Percentiles rank a stretch among this genome's conserved stretches.
Evolutionary conservation across 2,797 vertebrate species (phyloP).

Genomic region (Dicrostonyx torquatus): DNA sequence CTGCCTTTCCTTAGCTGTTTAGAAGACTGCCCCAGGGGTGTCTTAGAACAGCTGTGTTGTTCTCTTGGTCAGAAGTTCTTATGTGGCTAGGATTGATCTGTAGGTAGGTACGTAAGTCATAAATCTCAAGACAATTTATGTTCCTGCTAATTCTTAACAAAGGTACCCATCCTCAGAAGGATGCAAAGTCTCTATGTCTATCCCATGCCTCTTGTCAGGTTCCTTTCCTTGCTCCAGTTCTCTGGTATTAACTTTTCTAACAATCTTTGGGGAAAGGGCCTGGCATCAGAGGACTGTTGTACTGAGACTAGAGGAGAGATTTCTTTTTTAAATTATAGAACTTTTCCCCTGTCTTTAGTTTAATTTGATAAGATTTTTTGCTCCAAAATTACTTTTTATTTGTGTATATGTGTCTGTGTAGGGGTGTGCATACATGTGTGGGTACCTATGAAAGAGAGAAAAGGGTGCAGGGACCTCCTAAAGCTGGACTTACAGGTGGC

Average conservation of each 20-base stretch:
- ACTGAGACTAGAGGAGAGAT: neutral
- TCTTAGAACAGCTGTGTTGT: neutral
- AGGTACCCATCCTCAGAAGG: neutral
- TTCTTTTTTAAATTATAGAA: neutral
- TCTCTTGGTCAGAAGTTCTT: slow-evolving; percentile 18
- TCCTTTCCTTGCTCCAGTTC: neutral
- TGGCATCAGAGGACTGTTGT: slow-evolving; percentile 29
- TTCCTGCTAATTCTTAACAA: neutral
- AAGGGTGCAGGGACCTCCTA: neutral
- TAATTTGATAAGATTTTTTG: neutral
- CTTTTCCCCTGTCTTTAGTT: neutral
- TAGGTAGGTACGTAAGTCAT: neutral
- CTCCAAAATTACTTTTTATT: neutral
- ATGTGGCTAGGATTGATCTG: neutral
- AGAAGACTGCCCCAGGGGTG: neutral
- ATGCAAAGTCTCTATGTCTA: neutral
- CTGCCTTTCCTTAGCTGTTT: neutral
- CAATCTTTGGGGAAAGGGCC: slow-evolving; percentile 12
- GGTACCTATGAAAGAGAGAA: neutral
- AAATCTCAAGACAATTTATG: neutral
- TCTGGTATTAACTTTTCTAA: neutral
- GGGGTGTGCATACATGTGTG: neutral
- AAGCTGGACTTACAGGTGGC: neutral
- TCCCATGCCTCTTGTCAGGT: neutral
- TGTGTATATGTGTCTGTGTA: neutral